These are phyloP conservation scores for Philereme transversata DNA, from an alignment of 2,888 invertebrate genomes.

Conservation along the genomic window DNA sequence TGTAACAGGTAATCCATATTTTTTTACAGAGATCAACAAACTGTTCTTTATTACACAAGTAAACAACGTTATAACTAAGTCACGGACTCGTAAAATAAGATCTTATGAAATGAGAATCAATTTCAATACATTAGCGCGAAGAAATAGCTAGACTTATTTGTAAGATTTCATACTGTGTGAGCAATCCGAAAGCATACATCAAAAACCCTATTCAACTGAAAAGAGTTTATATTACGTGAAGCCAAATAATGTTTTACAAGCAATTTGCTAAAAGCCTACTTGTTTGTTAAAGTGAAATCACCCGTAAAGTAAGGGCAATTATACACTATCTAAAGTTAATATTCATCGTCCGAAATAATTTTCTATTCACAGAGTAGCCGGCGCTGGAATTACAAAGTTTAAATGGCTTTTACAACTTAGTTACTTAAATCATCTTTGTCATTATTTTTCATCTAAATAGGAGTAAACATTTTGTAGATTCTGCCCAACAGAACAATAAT, in stretches of 20 bases:
- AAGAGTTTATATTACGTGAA: constrained; percentile 9
- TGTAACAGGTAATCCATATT: constrained; percentile 86
- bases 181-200: constrained; percentile 1
- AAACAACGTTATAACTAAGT: too few relatives aligned
- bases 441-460: constrained; percentile 47
- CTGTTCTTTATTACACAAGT: too few relatives aligned
- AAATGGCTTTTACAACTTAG: constrained; percentile 57
- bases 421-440: constrained; percentile 49
- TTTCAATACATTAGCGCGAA: too few relatives aligned
- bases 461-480: constrained; percentile 37
- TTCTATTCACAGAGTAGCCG: constrained; percentile 41
- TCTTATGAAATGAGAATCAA: too few relatives aligned
- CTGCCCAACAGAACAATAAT: too few relatives aligned
- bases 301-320: constrained; percentile 22
- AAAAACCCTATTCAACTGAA: not conserved
- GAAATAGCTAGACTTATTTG: too few relatives aligned
- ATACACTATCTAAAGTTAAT: constrained; percentile 30
- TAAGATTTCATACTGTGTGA: not conserved
- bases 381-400: constrained; percentile 55
- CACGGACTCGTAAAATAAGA: too few relatives aligned
- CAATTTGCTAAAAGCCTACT: constrained; percentile 28
- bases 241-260: constrained; percentile 9
- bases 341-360: constrained; percentile 46
- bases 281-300: constrained; percentile 19
- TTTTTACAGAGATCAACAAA: too few relatives aligned